These are phyloP conservation scores for Ecliptopera silaceata DNA, from an alignment of 2,888 invertebrate species.

Conservation along the genomic window DNA sequence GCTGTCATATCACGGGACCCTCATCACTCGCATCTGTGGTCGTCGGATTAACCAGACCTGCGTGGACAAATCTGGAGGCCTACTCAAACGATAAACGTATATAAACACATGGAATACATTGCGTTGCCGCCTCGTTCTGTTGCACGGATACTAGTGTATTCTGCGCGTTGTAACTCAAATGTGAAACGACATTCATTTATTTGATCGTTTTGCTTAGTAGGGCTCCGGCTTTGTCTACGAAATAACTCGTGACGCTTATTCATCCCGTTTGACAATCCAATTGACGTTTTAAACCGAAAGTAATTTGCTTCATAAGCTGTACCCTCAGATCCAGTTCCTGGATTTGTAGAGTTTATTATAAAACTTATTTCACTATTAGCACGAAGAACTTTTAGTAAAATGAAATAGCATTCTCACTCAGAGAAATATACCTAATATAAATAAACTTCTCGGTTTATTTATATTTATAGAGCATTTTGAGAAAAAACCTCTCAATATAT, in stretches of 20 bases:
- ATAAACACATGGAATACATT: background rate
- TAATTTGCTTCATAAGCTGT: conserved; percentile 19
- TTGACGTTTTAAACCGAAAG: conserved; percentile 33
- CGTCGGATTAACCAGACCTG: conserved; percentile 59
- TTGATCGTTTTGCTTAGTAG: too few relatives aligned
- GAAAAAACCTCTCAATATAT: too few relatives aligned
- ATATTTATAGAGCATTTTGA: too few relatives aligned
- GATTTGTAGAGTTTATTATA: background rate
- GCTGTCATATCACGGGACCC: conserved; percentile 66
- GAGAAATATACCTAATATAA: too few relatives aligned
- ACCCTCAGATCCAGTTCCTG: background rate
- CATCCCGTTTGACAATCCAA: conserved; percentile 26
- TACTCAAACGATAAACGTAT: background rate
- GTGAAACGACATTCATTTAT: too few relatives aligned
- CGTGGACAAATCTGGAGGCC: conserved; percentile 55
- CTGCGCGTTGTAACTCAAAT: too few relatives aligned
- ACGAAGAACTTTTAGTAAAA: too few relatives aligned
- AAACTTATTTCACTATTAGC: too few relatives aligned
- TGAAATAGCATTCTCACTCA: too few relatives aligned
- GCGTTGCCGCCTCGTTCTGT: background rate
- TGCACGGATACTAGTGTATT: too few relatives aligned
- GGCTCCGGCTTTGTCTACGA: conserved; percentile 43
- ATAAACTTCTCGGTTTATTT: too few relatives aligned
- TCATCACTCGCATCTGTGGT: conserved; percentile 69
- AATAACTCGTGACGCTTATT: conserved; percentile 60